Evolutionary conservation across 2,888 invertebrate species (phyloP).

Genomic region (Drosophila melanosoma): DNA sequence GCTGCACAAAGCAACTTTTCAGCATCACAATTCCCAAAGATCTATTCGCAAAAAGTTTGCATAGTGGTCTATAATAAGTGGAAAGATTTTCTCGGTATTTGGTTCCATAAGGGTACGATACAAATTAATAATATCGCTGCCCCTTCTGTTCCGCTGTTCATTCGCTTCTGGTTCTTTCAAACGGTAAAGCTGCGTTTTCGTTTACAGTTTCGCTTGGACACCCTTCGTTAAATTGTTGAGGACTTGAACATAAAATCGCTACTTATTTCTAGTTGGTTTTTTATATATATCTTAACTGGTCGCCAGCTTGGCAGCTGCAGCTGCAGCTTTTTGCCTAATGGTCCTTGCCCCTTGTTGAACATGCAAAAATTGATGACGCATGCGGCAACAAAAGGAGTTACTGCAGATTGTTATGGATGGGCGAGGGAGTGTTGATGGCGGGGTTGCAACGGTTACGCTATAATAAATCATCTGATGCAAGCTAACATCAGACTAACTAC

Average conservation of each 20-base stretch:
- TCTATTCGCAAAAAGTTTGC: background rate
- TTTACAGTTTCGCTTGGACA: background rate
- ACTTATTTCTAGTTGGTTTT: background rate
- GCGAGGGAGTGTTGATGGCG: background rate
- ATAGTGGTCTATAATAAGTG: background rate
- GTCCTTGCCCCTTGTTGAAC: constrained; percentile 68
- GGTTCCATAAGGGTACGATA: background rate
- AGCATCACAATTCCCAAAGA: background rate
- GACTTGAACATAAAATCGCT: background rate
- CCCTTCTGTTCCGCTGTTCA: background rate
- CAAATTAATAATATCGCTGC: background rate
- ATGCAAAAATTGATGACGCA: constrained; percentile 74
- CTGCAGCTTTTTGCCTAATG: constrained; percentile 60
- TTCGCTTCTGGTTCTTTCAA: background rate
- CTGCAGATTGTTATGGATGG: background rate
- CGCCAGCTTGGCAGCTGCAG: constrained; percentile 42
- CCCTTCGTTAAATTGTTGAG: background rate
- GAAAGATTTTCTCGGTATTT: background rate
- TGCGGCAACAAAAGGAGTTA: constrained; percentile 23
- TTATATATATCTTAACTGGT: background rate
- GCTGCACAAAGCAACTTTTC: background rate
- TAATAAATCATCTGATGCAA: constrained; percentile 72
- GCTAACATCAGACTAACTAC: constrained; percentile 58
- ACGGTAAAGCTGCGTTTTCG: background rate
- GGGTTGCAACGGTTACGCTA: constrained; percentile 22